These are phyloP conservation scores for Drosophila quinaria DNA, from an alignment of 2,888 invertebrate species.

Conservation along the genomic window DNA sequence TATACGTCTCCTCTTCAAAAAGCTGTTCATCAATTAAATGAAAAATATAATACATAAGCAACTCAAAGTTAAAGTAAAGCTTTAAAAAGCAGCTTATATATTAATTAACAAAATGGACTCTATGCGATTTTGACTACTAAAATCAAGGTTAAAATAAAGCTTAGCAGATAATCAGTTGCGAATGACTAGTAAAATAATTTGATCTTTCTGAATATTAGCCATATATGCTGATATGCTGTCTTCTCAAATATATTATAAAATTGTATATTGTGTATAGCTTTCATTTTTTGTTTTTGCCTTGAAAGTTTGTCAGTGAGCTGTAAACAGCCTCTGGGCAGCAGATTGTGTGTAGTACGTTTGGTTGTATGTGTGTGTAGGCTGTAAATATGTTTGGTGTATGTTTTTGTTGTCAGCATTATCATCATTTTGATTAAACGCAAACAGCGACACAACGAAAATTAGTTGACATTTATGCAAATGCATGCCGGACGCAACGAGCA, in stretches of 20 bases:
- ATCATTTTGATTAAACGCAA: constrained; percentile 80
- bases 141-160: too few relatives aligned
- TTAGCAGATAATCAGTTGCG: too few relatives aligned
- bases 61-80: too few relatives aligned
- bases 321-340: constrained; percentile 3
- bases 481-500: constrained; percentile 54
- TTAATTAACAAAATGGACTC: too few relatives aligned
- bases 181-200: background rate
- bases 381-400: constrained; percentile 18
- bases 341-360: background rate
- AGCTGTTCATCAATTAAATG: background rate
- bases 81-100: too few relatives aligned
- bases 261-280: background rate
- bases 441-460: constrained; percentile 70
- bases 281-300: background rate
- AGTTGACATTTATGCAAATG: constrained; percentile 81
- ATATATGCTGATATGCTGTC: too few relatives aligned
- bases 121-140: too few relatives aligned
- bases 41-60: too few relatives aligned
- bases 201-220: background rate
- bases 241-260: background rate
- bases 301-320: constrained; percentile 2
- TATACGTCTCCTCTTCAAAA: background rate
- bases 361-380: constrained; percentile 9
- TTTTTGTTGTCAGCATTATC: constrained; percentile 55